A percentile compares a stretch with the other conserved stretches of the same genome.
Evolutionary conservation across 2,113 vertebrate genomes (phyloP).

Genomic region (Maccullochella peelii): DNA sequence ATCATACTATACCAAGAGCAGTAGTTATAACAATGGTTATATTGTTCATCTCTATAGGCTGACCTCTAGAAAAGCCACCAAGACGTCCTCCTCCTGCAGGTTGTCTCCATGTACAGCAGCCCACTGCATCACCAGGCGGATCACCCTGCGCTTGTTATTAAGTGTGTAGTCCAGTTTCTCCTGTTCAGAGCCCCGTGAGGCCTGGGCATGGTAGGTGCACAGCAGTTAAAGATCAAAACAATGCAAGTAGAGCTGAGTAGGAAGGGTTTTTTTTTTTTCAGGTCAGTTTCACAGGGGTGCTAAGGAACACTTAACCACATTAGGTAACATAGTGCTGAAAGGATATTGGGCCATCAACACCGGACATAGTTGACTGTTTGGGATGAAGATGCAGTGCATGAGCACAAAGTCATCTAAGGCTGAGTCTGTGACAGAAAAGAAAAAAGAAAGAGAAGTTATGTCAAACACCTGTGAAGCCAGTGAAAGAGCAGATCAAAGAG

Average conservation of each 20-base stretch:
- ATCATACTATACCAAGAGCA: neutral
- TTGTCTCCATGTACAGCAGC: constrained; percentile 87
- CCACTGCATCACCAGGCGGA: constrained; percentile 94
- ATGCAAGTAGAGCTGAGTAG: neutral
- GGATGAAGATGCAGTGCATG: constrained; percentile 98
- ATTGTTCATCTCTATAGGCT: neutral
- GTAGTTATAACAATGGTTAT: neutral
- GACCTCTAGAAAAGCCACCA: constrained; percentile 93
- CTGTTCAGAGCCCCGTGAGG: constrained; percentile 95
- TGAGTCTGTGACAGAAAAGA: constrained; percentile 85
- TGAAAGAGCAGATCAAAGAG: constrained; percentile 49
- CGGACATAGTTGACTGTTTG: constrained; percentile 92
- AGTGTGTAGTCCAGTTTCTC: constrained; percentile 96
- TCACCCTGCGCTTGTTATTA: constrained; percentile 95
- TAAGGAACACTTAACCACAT: neutral
- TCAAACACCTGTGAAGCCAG: constrained; percentile 45
- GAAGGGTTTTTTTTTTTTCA: neutral
- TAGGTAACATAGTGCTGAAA: constrained; percentile 75
- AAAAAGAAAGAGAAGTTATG: neutral
- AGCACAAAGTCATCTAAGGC: constrained; percentile 95
- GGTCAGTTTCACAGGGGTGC: neutral
- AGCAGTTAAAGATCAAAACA: constrained; percentile 87
- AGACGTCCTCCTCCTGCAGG: constrained; percentile 92
- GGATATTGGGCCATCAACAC: constrained; percentile 98
- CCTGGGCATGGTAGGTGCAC: constrained; percentile 93